phyloP scores from a whole-genome alignment of 2,113 vertebrate genomes.

The Pterocles orientalis region DNA sequence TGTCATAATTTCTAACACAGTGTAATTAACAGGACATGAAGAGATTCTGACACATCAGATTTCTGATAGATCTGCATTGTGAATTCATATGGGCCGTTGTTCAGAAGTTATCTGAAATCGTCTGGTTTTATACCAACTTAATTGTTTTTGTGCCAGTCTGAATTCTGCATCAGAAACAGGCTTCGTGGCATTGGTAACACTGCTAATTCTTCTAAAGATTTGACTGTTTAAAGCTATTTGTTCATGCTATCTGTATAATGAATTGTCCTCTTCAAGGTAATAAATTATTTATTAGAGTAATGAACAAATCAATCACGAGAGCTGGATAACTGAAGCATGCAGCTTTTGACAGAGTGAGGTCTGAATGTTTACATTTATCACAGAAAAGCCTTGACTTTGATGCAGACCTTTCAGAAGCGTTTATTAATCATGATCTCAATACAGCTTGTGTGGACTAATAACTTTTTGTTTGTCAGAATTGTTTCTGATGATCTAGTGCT shows the following conservation, averaged over 20 bases:
- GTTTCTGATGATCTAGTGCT: conserved; percentile 68
- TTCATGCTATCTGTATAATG: conserved; percentile 62
- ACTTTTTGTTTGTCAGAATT: conserved; percentile 74
- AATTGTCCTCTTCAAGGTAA: conserved; percentile 69
- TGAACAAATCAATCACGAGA: conserved; percentile 76
- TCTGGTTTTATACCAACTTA: neutral
- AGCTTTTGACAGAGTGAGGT: conserved; percentile 72
- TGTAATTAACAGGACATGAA: neutral
- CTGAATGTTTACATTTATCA: conserved; percentile 77
- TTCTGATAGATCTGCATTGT: neutral
- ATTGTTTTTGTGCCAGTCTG: neutral
- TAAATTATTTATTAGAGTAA: conserved; percentile 81
- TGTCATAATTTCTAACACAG: neutral
- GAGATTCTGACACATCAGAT: neutral
- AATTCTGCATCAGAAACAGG: neutral
- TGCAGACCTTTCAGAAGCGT: conserved; percentile 73
- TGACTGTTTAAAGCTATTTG: conserved; percentile 57
- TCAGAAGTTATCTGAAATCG: neutral
- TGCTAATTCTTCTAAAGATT: conserved; percentile 35
- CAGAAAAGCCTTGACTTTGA: conserved; percentile 74
- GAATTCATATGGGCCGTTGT: neutral
- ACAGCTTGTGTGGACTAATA: conserved; percentile 72
- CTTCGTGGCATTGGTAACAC: neutral
- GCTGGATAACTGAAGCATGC: conserved; percentile 60
- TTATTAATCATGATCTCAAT: conserved; percentile 83